Base-by-base conservation (phyloP, 2,888 invertebrate species). In the Timema podura region DNA sequence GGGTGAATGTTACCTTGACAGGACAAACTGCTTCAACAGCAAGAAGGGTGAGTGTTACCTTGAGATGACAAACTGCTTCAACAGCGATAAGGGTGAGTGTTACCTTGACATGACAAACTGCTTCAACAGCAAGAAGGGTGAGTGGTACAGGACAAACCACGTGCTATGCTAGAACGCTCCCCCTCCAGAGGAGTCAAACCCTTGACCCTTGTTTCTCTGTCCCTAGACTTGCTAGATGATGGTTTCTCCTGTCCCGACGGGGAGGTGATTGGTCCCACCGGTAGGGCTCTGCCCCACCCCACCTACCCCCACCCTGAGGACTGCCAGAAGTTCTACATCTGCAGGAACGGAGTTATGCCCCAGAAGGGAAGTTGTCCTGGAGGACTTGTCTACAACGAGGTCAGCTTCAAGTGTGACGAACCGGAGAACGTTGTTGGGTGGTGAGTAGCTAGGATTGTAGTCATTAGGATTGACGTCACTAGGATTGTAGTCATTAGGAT, bases 241-340 rank as follows among this genome's bases (percentile, higher is more conserved):
- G 92, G 91, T 5, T 92, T 92, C 83, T 82, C 87, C 1, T 93
- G 92, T 78, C 92, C 92, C 1, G 87, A 87, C 51, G 90, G 87
- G 5, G 87, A 88, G 66, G 86, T 88, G 5, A 79, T 85, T 74
- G 89, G 89, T 0, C 88, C 89, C 49, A 87, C 87, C 72, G 91
- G 91, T 11, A 84, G 89, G 68, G 84, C 86, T 0, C 82, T 91
- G 2, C 91, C 91, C 0, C 91, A 92, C 80, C 91, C 91, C 0
- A 91, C 91, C 0, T 92, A 87, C 82, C 86, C 91, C 2, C 91
- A 92, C 81, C 89, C 90, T 0, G 89, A 89, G 45, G 91, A 92
- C 80, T 93, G 92, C 79, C 88, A 89, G 78, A 91, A 91, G 79
- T 92, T 92, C 83, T 92, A 91, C 83, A 91, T 92, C 77, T 92